These are phyloP conservation scores for Cistogaster globosa DNA, from an alignment of 2,888 invertebrate genomes.

Conservation along the genomic window DNA sequence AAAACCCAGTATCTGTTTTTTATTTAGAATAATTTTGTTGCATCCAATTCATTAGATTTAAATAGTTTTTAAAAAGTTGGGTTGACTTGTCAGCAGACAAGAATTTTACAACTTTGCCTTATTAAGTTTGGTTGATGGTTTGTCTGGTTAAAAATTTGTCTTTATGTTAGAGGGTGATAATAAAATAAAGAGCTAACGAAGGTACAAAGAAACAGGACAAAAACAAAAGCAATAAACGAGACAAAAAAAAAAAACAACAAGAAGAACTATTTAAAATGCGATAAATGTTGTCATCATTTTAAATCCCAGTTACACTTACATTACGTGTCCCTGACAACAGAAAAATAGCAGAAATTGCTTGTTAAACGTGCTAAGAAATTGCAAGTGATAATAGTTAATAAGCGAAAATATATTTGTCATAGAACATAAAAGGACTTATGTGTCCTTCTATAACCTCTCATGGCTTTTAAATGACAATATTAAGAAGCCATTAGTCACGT, in stretches of 20 bases:
- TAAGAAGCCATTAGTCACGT: too few species aligned
- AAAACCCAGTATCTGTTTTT: neutral
- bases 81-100: neutral
- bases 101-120: neutral
- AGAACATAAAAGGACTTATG: too few species aligned
- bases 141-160: neutral
- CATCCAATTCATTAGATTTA: neutral
- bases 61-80: neutral
- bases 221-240: neutral
- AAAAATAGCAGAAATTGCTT: slow-evolving; percentile 9
- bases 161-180: slow-evolving; percentile 2
- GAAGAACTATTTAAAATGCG: slow-evolving; percentile 31
- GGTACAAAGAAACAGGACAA: neutral
- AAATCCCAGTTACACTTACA: slow-evolving; percentile 20
- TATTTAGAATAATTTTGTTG: slow-evolving; percentile 1
- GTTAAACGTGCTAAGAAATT: slow-evolving; percentile 38
- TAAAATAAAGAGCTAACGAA: neutral
- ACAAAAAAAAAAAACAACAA: too few species aligned
- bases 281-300: slow-evolving; percentile 28
- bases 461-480: too few species aligned
- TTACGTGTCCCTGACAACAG: slow-evolving; percentile 8
- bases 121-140: slow-evolving; percentile 1
- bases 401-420: too few species aligned
- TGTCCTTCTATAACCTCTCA: too few species aligned
- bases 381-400: neutral